A percentile compares a stretch with the other conserved stretches of the same genome.
Evolutionary conservation across 2,888 invertebrate species (phyloP).

Genomic region (Selenia dentaria): DNA sequence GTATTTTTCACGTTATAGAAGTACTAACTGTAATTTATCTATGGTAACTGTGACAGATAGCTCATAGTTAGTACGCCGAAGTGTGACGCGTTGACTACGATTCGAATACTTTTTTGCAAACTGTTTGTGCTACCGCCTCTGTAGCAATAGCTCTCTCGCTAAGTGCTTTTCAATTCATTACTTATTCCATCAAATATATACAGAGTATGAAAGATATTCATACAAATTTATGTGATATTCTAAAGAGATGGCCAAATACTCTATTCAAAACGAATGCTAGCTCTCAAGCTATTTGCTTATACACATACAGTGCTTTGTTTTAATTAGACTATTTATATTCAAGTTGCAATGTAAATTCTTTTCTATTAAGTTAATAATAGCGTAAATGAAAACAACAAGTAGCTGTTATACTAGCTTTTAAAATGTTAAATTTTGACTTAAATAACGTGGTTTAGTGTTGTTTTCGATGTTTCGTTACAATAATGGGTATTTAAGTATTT

Average conservation of each 20-base stretch:
- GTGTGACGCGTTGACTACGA: too few relatives aligned
- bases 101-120: too few relatives aligned
- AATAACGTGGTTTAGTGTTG: conserved; percentile 13
- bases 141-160: too few relatives aligned
- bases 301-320: conserved; percentile 69
- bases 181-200: too few relatives aligned
- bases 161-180: too few relatives aligned
- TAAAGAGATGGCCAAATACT: not conserved
- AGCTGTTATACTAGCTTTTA: conserved; percentile 11
- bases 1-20: too few relatives aligned
- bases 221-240: too few relatives aligned
- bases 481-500: not conserved
- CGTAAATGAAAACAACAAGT: conserved; percentile 23
- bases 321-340: conserved; percentile 80
- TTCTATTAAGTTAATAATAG: conserved; percentile 75
- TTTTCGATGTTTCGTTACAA: conserved; percentile 6
- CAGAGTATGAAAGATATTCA: too few relatives aligned
- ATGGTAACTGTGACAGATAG: too few relatives aligned
- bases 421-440: conserved; percentile 20
- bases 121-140: too few relatives aligned
- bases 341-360: conserved; percentile 72
- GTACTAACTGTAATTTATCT: too few relatives aligned
- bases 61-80: too few relatives aligned
- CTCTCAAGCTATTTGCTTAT: conserved; percentile 45
- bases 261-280: not conserved